Evolutionary conservation across 1,140 invertebrate genomes (phyloP).

Genomic region (Philotrypesis tridentata): DNA sequence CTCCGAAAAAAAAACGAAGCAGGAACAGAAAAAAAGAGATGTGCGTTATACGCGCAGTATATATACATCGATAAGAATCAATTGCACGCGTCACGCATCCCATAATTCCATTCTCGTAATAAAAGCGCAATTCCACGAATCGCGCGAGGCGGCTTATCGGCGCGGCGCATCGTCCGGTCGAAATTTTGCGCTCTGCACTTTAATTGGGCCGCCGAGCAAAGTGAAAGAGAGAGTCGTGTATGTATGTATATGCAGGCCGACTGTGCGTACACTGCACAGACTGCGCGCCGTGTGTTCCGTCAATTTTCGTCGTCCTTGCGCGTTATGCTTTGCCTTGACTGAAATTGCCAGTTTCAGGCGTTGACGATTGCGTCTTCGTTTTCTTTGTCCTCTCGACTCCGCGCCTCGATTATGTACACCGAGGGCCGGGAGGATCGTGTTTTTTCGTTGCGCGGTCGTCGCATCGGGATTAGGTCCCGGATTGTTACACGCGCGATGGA

Average conservation of each 20-base stretch:
- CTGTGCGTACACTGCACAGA: background rate
- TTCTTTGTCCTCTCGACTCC: background rate
- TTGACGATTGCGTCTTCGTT: background rate
- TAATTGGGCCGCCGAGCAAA: slow-evolving; percentile 8
- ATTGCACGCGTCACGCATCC: slow-evolving; percentile 33
- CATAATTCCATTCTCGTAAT: slow-evolving; percentile 27
- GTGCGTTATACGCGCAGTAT: too few relatives aligned
- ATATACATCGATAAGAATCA: slow-evolving; percentile 45
- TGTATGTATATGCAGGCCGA: too few relatives aligned
- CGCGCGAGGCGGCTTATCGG: background rate
- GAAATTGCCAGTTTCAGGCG: slow-evolving; percentile 10
- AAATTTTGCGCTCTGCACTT: slow-evolving; percentile 25
- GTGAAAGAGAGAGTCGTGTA: background rate
- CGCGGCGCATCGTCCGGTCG: background rate
- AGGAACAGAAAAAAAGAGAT: background rate
- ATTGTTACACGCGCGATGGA: too few relatives aligned
- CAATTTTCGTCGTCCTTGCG: slow-evolving; percentile 31
- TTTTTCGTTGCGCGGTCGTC: too few relatives aligned
- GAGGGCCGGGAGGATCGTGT: slow-evolving; percentile 59
- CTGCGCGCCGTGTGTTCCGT: too few relatives aligned
- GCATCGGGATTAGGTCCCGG: too few relatives aligned
- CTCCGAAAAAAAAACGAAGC: background rate
- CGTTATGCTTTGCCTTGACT: background rate
- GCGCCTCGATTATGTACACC: background rate
- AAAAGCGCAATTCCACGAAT: slow-evolving; percentile 29